These are phyloP conservation scores for Megalops atlanticus DNA, from an alignment of 2,113 vertebrate genomes.

Conservation along the genomic window DNA sequence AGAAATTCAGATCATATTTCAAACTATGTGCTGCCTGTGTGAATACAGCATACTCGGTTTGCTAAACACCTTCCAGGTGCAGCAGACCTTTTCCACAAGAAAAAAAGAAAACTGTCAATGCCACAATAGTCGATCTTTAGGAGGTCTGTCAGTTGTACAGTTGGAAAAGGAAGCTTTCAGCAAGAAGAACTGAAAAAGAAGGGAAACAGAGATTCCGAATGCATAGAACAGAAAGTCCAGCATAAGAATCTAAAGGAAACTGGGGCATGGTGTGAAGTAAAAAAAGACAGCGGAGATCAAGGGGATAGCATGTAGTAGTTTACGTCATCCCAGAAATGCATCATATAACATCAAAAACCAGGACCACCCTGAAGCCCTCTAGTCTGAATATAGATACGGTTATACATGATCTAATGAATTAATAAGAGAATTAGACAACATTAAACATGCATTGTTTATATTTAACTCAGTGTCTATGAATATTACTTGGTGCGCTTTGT, in stretches of 20 bases:
- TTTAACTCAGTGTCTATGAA: too few relatives aligned
- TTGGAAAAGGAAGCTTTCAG: background rate
- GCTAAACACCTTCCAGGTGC: background rate
- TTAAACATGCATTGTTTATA: too few relatives aligned
- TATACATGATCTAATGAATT: too few relatives aligned
- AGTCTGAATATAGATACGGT: too few relatives aligned
- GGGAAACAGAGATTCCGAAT: background rate
- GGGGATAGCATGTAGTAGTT: too few relatives aligned
- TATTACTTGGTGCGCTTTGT: too few relatives aligned
- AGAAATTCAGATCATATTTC: background rate
- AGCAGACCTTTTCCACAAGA: background rate
- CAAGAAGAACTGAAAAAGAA: background rate
- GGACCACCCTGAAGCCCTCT: too few relatives aligned
- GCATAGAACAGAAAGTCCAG: background rate
- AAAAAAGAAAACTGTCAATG: background rate
- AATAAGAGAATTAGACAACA: too few relatives aligned
- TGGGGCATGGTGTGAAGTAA: too few relatives aligned
- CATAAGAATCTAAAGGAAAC: too few relatives aligned
- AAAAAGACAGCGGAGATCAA: too few relatives aligned
- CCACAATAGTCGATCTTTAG: background rate
- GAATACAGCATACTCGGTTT: background rate
- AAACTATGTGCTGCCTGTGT: background rate
- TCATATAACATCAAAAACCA: too few relatives aligned
- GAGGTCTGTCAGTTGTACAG: background rate
- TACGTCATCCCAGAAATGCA: background rate